Conservation (phyloP, 2,113 vertebrate genomes). For the Propithecus coquereli region DNA sequence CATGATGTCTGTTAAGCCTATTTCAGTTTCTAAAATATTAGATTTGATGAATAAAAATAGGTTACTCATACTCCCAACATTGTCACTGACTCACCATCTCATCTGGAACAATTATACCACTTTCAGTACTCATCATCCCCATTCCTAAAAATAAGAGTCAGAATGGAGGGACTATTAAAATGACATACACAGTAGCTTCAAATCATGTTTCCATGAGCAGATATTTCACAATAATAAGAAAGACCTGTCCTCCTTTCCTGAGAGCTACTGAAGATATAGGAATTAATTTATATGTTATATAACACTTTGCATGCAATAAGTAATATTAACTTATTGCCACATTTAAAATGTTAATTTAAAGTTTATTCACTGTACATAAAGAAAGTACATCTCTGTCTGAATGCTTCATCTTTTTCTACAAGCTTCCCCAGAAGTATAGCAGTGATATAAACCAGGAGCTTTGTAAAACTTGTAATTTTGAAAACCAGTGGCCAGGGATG, state of each 20-base stretch:
- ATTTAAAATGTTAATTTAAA: conserved; percentile 37
- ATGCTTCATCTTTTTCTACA: conserved; percentile 19
- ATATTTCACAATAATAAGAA: conserved; percentile 14
- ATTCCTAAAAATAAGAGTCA: conserved; percentile 29
- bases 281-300: not conserved
- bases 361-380: not conserved
- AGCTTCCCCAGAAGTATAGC: not conserved
- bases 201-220: not conserved
- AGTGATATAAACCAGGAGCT: not conserved
- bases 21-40: conserved; percentile 48
- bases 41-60: conserved; percentile 10
- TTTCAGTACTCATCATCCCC: not conserved
- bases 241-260: not conserved
- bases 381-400: not conserved
- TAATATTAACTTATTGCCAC: not conserved
- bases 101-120: not conserved
- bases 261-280: not conserved
- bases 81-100: not conserved
- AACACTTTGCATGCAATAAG: not conserved
- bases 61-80: not conserved
- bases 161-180: not conserved
- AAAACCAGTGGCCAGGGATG: not conserved
- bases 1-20: not conserved
- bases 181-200: not conserved
- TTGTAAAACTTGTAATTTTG: conserved; percentile 14